Percentiles rank a stretch among this genome's conserved stretches.
Conservation (phyloP, 1,140 invertebrate species). For the Penaeus japonicus region DNA sequence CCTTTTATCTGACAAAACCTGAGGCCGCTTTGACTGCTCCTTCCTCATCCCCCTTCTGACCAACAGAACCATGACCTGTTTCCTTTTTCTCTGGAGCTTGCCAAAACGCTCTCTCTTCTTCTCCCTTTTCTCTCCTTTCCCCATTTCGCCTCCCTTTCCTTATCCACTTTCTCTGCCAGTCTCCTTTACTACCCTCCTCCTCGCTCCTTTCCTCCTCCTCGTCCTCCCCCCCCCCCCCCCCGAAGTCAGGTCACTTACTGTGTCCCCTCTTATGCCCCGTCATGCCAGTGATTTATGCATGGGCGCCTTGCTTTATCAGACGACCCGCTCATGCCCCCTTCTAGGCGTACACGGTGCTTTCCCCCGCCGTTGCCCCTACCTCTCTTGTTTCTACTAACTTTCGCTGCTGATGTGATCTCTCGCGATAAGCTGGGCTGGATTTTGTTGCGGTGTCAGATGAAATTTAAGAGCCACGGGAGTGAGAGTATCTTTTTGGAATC, state of each 20-base stretch:
- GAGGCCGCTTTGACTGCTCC: too few species aligned
- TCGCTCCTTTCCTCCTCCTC: not conserved
- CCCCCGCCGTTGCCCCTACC: not conserved
- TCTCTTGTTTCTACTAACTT: slow-evolving; percentile 18
- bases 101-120: too few species aligned
- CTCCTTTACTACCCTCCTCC: not conserved
- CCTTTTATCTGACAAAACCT: too few species aligned
- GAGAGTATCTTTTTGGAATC: too few species aligned
- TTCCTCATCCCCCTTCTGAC: too few species aligned
- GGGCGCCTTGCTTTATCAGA: slow-evolving; percentile 44
- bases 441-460: too few species aligned
- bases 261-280: slow-evolving; percentile 7
- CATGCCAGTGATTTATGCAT: slow-evolving; percentile 49
- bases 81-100: too few species aligned
- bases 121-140: not conserved
- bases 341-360: slow-evolving; percentile 9
- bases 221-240: not conserved
- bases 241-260: not conserved
- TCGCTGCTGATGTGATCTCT: not conserved
- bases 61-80: too few species aligned
- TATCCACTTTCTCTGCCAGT: not conserved
- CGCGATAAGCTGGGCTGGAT: not conserved
- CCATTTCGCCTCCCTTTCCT: not conserved
- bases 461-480: too few species aligned
- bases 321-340: slow-evolving; percentile 31